Conservation (phyloP, 2,888 invertebrate genomes). For the Thelaira solivaga region DNA sequence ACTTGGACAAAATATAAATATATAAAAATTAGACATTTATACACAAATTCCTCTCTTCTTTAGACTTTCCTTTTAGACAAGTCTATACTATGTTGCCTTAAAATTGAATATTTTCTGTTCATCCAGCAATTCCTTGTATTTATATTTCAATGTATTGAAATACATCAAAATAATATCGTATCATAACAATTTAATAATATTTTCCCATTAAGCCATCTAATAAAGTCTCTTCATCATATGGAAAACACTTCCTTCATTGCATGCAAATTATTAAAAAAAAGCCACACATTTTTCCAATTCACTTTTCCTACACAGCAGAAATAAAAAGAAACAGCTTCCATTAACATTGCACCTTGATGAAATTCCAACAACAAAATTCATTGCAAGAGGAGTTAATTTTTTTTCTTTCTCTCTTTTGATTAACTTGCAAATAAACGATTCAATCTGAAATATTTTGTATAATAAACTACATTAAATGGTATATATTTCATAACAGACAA, state of each 20-base stretch:
- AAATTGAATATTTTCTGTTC: too few relatives aligned
- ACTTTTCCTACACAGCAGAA: not conserved
- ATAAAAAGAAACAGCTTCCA: slow-evolving; percentile 43
- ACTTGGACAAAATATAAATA: too few relatives aligned
- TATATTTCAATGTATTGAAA: too few relatives aligned
- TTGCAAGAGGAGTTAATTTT: not conserved
- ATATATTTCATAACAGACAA: slow-evolving; percentile 72
- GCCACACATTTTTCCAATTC: slow-evolving; percentile 47
- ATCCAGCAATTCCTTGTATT: too few relatives aligned
- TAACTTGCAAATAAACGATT: slow-evolving; percentile 76
- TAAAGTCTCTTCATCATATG: slow-evolving; percentile 2
- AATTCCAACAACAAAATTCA: slow-evolving; percentile 20
- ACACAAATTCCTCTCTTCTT: too few relatives aligned
- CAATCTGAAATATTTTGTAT: slow-evolving; percentile 74
- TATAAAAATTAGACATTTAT: too few relatives aligned
- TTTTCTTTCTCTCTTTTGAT: slow-evolving; percentile 65
- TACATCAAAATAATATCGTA: too few relatives aligned
- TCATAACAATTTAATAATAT: slow-evolving; percentile 19
- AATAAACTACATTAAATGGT: slow-evolving; percentile 71
- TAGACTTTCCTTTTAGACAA: too few relatives aligned
- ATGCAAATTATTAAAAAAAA: slow-evolving; percentile 53
- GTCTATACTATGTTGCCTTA: too few relatives aligned
- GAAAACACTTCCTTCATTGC: slow-evolving; percentile 14
- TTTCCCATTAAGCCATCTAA: slow-evolving; percentile 4
- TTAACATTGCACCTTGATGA: slow-evolving; percentile 60